Evolutionary conservation across 2,797 vertebrate genomes (phyloP).

Genomic region (Etheostoma nigrum): DNA sequence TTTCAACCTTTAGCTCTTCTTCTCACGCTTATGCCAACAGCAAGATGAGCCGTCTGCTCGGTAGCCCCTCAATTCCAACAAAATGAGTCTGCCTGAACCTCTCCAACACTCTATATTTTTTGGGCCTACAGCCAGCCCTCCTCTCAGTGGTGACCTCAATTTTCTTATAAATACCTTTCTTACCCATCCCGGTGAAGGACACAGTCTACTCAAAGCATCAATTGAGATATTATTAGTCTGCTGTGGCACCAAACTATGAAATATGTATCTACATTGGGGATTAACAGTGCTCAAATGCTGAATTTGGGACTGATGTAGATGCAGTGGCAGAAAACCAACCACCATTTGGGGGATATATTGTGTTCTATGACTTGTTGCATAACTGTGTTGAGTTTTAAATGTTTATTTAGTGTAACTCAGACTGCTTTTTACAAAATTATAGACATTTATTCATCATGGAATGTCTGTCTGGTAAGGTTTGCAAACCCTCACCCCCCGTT

Average conservation of each 20-base stretch:
- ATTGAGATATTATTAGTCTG: slow-evolving; percentile 75
- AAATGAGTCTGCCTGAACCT: slow-evolving; percentile 76
- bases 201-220: slow-evolving; percentile 70
- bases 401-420: slow-evolving; percentile 10
- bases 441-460: slow-evolving; percentile 15
- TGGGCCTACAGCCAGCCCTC: slow-evolving; percentile 75
- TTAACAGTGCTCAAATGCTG: slow-evolving; percentile 49
- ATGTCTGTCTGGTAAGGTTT: slow-evolving; percentile 30
- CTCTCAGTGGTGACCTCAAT: slow-evolving; percentile 79
- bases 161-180: slow-evolving; percentile 79
- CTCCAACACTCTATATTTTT: slow-evolving; percentile 74
- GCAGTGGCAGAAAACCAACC: slow-evolving; percentile 24
- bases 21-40: slow-evolving; percentile 79
- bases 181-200: slow-evolving; percentile 76
- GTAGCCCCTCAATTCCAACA: slow-evolving; percentile 67
- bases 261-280: slow-evolving; percentile 57
- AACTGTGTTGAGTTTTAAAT: slow-evolving; percentile 8
- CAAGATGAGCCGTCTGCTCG: slow-evolving; percentile 76
- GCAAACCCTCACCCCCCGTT: slow-evolving; percentile 5
- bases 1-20: slow-evolving; percentile 84
- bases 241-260: slow-evolving; percentile 68
- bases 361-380: slow-evolving; percentile 6
- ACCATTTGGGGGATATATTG: slow-evolving; percentile 11
- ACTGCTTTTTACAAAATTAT: slow-evolving; percentile 10
- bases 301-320: slow-evolving; percentile 34